Evolutionary conservation across 2,888 invertebrate genomes (phyloP).

Genomic region (Podotricha telesiphe): DNA sequence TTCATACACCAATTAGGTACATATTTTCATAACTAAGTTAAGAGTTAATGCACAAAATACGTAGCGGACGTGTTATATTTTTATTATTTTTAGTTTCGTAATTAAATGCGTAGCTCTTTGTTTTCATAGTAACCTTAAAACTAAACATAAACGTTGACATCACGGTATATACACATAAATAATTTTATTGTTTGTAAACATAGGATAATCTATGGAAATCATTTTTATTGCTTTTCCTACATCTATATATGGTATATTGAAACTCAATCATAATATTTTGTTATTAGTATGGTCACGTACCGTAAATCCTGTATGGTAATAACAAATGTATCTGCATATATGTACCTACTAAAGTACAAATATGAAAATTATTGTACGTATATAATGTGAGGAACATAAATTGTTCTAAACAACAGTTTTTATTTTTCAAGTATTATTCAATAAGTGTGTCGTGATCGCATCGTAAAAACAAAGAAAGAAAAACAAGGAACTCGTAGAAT

Average conservation of each 20-base stretch:
- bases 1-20: constrained; percentile 36
- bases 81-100: neutral
- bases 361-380: no score
- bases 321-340: neutral
- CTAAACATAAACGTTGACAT: neutral
- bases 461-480: constrained; percentile 5
- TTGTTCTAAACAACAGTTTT: neutral
- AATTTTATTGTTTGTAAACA: neutral
- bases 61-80: neutral
- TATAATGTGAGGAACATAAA: neutral
- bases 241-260: neutral
- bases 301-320: neutral
- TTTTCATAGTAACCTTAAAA: neutral
- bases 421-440: constrained; percentile 3
- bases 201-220: neutral
- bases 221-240: neutral
- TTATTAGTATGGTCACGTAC: neutral
- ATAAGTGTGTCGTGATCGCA: constrained; percentile 8
- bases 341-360: no score
- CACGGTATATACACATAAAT: neutral
- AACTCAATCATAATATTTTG: neutral
- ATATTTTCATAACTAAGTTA: neutral
- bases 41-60: neutral
- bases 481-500: constrained; percentile 2
- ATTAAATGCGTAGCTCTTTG: neutral